Conservation (phyloP, 1,140 invertebrate genomes). For the Trypoxylus dichotomus region DNA sequence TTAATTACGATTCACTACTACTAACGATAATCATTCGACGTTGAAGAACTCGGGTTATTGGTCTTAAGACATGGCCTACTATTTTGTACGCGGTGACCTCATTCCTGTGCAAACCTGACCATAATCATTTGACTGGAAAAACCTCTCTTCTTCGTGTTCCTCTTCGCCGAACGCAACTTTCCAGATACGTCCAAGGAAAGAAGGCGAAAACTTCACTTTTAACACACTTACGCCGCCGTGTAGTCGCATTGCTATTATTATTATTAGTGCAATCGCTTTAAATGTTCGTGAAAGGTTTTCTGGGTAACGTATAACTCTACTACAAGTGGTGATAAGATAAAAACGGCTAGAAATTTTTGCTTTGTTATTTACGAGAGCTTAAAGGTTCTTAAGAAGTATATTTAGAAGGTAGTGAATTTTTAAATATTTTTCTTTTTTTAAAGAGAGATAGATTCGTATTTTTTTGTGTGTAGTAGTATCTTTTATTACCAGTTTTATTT, state of each 20-base stretch:
- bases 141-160: background rate
- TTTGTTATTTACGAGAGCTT: background rate
- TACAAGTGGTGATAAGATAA: background rate
- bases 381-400: too few relatives aligned
- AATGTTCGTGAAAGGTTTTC: background rate
- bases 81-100: conserved; percentile 10
- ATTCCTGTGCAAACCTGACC: conserved; percentile 13
- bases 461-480: too few relatives aligned
- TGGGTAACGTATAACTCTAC: background rate
- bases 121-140: conserved; percentile 21
- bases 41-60: conserved; percentile 14
- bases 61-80: conserved; percentile 21
- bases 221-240: background rate
- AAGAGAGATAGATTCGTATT: too few relatives aligned
- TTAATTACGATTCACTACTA: conserved; percentile 10
- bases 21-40: background rate
- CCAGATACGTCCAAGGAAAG: background rate
- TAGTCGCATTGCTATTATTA: too few relatives aligned
- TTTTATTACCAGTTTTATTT: too few relatives aligned
- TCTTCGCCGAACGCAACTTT: conserved; percentile 7
- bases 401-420: too few relatives aligned
- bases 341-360: background rate
- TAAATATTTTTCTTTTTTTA: too few relatives aligned
- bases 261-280: background rate
- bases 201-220: conserved; percentile 22